Percentiles rank a stretch among this genome's conserved stretches.
Conservation (phyloP, 1,140 invertebrate species). For the Drosophila littoralis region DNA sequence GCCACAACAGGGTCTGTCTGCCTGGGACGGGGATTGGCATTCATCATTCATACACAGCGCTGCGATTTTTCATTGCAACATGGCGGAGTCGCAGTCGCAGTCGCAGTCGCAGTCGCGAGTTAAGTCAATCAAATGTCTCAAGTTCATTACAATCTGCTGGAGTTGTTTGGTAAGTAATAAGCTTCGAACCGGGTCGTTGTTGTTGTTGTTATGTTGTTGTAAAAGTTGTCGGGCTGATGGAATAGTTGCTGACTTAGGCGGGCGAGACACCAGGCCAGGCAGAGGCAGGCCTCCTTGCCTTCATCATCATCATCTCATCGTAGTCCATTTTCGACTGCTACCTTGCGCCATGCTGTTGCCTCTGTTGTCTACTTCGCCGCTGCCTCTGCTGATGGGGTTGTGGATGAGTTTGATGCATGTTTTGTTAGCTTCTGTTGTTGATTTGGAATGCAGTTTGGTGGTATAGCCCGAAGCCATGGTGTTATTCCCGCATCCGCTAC, state of each 20-base stretch:
- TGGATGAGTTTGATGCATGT: slow-evolving; percentile 79
- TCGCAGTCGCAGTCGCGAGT: slow-evolving; percentile 39
- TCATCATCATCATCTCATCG: slow-evolving; percentile 54
- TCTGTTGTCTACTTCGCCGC: slow-evolving; percentile 22
- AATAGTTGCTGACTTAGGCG: slow-evolving; percentile 32
- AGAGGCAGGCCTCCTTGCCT: slow-evolving; percentile 26
- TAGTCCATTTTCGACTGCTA: slow-evolving; percentile 74
- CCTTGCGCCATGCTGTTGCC: slow-evolving; percentile 53
- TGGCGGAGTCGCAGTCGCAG: slow-evolving; percentile 55
- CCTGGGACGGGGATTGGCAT: slow-evolving; percentile 54
- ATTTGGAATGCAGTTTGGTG: slow-evolving; percentile 79
- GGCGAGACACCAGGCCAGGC: slow-evolving; percentile 7
- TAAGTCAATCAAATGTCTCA: slow-evolving; percentile 75
- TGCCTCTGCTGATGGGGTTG: slow-evolving; percentile 66
- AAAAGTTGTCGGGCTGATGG: slow-evolving; percentile 60
- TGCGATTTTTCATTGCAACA: slow-evolving; percentile 67
- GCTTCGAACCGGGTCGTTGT: slow-evolving; percentile 48
- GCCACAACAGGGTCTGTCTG: slow-evolving; percentile 30
- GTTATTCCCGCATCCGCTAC: slow-evolving; percentile 61
- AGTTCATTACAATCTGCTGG: slow-evolving; percentile 75
- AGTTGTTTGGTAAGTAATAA: slow-evolving; percentile 80
- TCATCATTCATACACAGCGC: slow-evolving; percentile 77
- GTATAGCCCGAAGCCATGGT: slow-evolving; percentile 61
- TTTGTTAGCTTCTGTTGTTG: slow-evolving; percentile 80
- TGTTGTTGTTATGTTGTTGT: slow-evolving; percentile 36